Evolutionary conservation across 1,140 invertebrate genomes (phyloP).

Genomic region (Agrilus planipennis): DNA sequence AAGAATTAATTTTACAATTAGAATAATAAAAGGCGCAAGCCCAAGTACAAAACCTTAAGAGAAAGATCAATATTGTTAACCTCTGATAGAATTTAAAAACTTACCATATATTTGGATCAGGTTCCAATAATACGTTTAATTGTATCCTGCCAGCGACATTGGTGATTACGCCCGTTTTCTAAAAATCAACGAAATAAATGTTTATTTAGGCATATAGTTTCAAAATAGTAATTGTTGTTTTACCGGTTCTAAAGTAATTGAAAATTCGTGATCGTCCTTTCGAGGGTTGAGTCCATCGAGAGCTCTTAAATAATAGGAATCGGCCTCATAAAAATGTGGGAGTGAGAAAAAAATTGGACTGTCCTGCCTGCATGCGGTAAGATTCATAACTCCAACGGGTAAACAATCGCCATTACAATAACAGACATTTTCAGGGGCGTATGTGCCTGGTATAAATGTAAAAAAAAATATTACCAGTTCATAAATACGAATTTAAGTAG

Average conservation of each 20-base stretch:
- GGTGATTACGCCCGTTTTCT: slow-evolving; percentile 61
- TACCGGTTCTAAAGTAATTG: slow-evolving; percentile 58
- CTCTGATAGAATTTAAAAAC: no score
- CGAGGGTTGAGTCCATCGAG: slow-evolving; percentile 39
- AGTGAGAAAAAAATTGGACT: slow-evolving; percentile 63
- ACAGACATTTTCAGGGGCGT: slow-evolving; percentile 51
- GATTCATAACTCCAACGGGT: slow-evolving; percentile 49
- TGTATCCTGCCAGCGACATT: slow-evolving; percentile 64
- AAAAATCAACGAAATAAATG: slow-evolving; percentile 22
- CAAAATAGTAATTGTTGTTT: not conserved
- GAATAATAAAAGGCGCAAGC: no score
- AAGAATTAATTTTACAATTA: no score
- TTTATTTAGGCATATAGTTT: not conserved
- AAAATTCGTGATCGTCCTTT: slow-evolving; percentile 48
- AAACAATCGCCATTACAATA: slow-evolving; percentile 58
- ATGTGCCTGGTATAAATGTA: slow-evolving; percentile 36
- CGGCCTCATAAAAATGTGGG: slow-evolving; percentile 67
- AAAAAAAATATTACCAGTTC: slow-evolving; percentile 20
- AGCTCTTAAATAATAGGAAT: slow-evolving; percentile 41
- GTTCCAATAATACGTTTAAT: slow-evolving; percentile 59
- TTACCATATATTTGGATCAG: slow-evolving; percentile 48
- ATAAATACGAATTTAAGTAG: no score
- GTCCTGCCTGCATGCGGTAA: slow-evolving; percentile 46
- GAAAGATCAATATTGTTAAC: no score
- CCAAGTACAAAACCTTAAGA: no score